These are phyloP conservation scores for Hyposoter didymator DNA, from an alignment of 2,888 invertebrate genomes.

Conservation along the genomic window DNA sequence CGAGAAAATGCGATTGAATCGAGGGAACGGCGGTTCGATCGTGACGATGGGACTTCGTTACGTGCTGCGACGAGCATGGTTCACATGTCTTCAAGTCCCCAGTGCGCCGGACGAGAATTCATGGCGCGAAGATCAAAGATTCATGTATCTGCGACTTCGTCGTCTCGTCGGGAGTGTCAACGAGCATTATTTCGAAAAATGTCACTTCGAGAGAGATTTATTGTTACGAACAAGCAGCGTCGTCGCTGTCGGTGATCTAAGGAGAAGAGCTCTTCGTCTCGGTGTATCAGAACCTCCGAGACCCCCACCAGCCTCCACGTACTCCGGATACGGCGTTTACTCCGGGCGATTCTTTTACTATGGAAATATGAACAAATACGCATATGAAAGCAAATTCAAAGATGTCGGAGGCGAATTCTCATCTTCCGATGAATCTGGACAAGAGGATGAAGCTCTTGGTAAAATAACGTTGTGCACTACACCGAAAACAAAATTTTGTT, in stretches of 20 bases:
- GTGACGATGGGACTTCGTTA: constrained; percentile 80
- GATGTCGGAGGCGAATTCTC: constrained; percentile 20
- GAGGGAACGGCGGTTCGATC: constrained; percentile 58
- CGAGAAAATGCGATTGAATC: background rate
- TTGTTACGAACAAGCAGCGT: constrained; percentile 66
- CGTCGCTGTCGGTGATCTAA: background rate
- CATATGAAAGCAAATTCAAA: constrained; percentile 78
- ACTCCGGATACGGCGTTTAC: constrained; percentile 82
- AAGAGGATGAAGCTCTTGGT: constrained; percentile 40
- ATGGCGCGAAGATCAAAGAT: constrained; percentile 81
- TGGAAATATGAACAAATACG: constrained; percentile 82
- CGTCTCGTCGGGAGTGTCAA: constrained; percentile 80
- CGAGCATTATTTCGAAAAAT: constrained; percentile 77
- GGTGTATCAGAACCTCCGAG: constrained; percentile 59
- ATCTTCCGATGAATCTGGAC: constrained; percentile 55
- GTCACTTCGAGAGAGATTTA: constrained; percentile 77
- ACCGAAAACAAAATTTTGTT: too few relatives aligned
- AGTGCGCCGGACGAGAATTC: constrained; percentile 75
- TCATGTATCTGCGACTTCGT: constrained; percentile 81
- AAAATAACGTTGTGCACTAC: background rate
- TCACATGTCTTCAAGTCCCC: constrained; percentile 78
- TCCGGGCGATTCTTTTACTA: constrained; percentile 81
- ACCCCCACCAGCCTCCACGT: constrained; percentile 77
- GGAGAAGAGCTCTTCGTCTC: constrained; percentile 1
- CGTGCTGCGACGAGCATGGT: constrained; percentile 81